Percentiles rank a stretch among this genome's conserved stretches.
Conservation (phyloP, 1,140 invertebrate genomes). For the Hyphantria cunea region DNA sequence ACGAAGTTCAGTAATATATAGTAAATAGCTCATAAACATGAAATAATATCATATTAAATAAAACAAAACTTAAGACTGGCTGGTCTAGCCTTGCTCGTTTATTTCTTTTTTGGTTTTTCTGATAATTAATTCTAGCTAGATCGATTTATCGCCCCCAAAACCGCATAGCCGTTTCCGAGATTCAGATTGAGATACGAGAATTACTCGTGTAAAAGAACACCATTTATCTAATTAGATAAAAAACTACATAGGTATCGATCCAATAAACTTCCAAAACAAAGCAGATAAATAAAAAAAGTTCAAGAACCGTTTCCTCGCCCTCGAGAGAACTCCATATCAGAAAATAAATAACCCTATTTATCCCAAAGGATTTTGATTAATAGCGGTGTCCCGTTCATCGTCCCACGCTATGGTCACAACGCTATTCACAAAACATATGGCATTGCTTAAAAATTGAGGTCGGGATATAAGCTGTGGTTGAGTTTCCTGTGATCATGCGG, state of each 20-base stretch:
- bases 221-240: no score
- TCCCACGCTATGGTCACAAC: constrained; percentile 21
- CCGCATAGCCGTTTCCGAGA: background rate
- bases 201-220: background rate
- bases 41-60: no score
- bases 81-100: no score
- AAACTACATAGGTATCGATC: no score
- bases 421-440: constrained; percentile 36
- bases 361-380: constrained; percentile 21
- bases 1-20: no score
- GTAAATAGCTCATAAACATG: no score
- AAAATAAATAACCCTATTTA: constrained; percentile 30
- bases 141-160: no score
- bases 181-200: background rate
- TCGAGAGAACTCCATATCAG: constrained; percentile 3
- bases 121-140: no score
- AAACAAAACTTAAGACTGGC: no score
- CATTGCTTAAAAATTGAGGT: constrained; percentile 64
- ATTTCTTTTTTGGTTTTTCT: no score
- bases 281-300: no score
- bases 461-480: constrained; percentile 60
- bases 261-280: no score
- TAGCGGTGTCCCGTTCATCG: constrained; percentile 17
- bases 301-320: constrained; percentile 3
- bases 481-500: constrained; percentile 71